These are phyloP conservation scores for Fistularia commersonii DNA, from an alignment of 2,797 vertebrate species.

Conservation along the genomic window DNA sequence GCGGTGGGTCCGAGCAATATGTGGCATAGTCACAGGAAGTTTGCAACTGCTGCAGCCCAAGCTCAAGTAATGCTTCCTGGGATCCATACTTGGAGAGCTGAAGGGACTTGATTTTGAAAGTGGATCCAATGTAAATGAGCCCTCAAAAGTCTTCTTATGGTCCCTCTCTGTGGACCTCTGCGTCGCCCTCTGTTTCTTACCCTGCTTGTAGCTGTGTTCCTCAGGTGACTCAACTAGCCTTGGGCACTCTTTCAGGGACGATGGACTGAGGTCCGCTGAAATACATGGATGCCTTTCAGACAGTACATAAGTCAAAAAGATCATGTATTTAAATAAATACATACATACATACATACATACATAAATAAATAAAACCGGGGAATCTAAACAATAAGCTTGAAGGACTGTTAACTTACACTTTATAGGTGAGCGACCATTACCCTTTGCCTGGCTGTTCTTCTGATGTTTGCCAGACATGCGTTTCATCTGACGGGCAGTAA, in stretches of 20 bases:
- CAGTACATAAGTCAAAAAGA: background rate
- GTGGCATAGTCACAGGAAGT: slow-evolving; percentile 88
- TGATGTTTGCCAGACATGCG: slow-evolving; percentile 91
- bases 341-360: too few relatives aligned
- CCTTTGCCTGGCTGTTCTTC: slow-evolving; percentile 74
- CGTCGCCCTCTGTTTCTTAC: slow-evolving; percentile 85
- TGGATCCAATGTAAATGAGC: slow-evolving; percentile 91
- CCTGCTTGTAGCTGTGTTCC: slow-evolving; percentile 87
- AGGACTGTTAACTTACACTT: slow-evolving; percentile 72
- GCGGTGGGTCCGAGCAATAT: slow-evolving; percentile 86
- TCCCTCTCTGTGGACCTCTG: slow-evolving; percentile 89
- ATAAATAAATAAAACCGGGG: too few relatives aligned
- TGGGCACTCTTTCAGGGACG: slow-evolving; percentile 74
- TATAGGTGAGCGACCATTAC: slow-evolving; percentile 69
- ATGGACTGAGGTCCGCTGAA: slow-evolving; percentile 40
- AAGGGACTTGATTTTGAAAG: slow-evolving; percentile 85
- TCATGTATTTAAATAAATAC: too few relatives aligned
- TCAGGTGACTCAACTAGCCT: slow-evolving; percentile 78
- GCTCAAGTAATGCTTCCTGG: slow-evolving; percentile 97
- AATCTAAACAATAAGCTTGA: too few relatives aligned
- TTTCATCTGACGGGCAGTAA: slow-evolving; percentile 89
- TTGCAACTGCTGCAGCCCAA: slow-evolving; percentile 92
- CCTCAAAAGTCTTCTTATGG: slow-evolving; percentile 92
- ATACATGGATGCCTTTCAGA: slow-evolving; percentile 15
- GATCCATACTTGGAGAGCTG: slow-evolving; percentile 86